Evolutionary conservation across 2,113 vertebrate species (phyloP), one percentile per base, ranked within the genome.

Genomic region (Grantiella picta): DNA sequence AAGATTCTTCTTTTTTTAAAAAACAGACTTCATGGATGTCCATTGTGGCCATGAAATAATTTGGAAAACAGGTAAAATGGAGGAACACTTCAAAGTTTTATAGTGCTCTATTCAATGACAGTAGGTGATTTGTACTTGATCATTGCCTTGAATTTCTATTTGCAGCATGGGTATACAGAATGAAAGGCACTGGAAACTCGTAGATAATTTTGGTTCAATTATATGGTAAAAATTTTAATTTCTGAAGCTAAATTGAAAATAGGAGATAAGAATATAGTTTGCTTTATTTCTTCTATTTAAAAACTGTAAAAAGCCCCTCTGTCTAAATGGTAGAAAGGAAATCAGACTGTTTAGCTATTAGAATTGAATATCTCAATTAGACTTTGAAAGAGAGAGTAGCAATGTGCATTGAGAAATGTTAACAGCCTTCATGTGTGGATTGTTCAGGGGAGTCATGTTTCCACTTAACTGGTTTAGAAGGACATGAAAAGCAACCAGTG

Each of bases 191-290:
- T 73, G 78, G 40, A 76, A 88, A 82, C 28, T 53, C 60, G 16
- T 61, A 93, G 94, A 90, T 91, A 95, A 93, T 91, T 96, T 96
- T 72, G 60, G 57, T 69, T 91, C 47, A 92, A 81, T 95, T 96
- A 91, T 53, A 50, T 44, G 31, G 57, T 59, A 95, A 54, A 83
- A 92, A 80, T 92, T 95, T 95, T 90, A 86, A 87, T 94, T 94
- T 86, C 42, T 88, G 18, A 90, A 79, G n/a, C 50, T 95, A 95
- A 96, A 95, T 95, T 95, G 82, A 95, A 96, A 94, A 90, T 68
- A 79, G 64, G 86, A 93, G 77, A 96, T 87, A 94, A 95, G 71
- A 71, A 13, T 75, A 86, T 35, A 60, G 11, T 70, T 93, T 7
- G 17, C 12, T 96, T 88, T 90, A 94, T 88, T 95, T 91, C 44